Evolutionary conservation across 2,888 invertebrate genomes (phyloP).

Genomic region (Agrenia bidenticulata): DNA sequence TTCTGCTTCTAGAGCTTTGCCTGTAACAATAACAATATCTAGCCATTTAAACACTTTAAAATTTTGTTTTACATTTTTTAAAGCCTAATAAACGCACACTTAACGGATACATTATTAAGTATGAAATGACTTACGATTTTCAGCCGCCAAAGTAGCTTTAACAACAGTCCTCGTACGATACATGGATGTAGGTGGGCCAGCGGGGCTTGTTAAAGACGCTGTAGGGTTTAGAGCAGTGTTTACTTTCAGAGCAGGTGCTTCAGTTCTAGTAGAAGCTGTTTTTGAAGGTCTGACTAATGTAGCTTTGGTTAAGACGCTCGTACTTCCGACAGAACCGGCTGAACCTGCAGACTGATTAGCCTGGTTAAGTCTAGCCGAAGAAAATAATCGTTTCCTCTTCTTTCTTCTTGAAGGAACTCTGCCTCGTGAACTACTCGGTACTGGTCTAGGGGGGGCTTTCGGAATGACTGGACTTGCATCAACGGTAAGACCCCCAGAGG

Average conservation of each 20-base stretch:
- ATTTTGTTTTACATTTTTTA: background rate
- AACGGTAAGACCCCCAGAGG: background rate
- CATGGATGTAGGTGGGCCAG: slow-evolving; percentile 34
- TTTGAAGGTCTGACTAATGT: slow-evolving; percentile 34
- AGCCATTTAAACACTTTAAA: too few species aligned
- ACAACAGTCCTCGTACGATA: slow-evolving; percentile 50
- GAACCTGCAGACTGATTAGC: slow-evolving; percentile 21
- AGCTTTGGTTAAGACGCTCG: slow-evolving; percentile 27
- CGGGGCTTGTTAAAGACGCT: slow-evolving; percentile 13
- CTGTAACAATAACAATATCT: slow-evolving; percentile 12
- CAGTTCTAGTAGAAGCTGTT: slow-evolving; percentile 10
- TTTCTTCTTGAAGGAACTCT: slow-evolving; percentile 40
- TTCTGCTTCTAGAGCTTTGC: slow-evolving; percentile 23
- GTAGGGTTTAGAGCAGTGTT: background rate
- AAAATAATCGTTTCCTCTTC: slow-evolving; percentile 42
- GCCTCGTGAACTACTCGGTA: slow-evolving; percentile 23
- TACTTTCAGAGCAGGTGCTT: slow-evolving; percentile 11
- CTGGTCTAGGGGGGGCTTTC: slow-evolving; percentile 2
- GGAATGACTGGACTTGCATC: background rate
- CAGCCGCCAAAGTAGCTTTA: slow-evolving; percentile 47
- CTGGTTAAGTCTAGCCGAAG: slow-evolving; percentile 20
- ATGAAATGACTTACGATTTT: slow-evolving; percentile 40
- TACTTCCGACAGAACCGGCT: slow-evolving; percentile 12
- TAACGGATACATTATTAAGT: background rate
- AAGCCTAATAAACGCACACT: background rate